Base-by-base conservation (phyloP, 2,797 vertebrate genomes). In the Heterohyrax brucei region DNA sequence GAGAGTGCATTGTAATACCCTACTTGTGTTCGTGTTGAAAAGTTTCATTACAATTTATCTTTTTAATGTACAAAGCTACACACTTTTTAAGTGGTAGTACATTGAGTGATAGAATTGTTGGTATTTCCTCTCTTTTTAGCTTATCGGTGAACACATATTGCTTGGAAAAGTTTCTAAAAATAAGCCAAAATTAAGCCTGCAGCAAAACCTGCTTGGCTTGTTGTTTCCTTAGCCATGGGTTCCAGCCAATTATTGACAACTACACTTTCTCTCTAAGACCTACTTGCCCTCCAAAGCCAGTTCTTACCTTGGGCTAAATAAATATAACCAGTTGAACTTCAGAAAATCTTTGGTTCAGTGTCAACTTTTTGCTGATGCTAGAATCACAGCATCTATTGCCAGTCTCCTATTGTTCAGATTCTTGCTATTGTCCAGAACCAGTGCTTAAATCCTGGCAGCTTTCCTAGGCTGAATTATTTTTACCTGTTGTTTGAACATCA, bases 81-180 rank as follows among this genome's bases (percentile, higher is more conserved):
- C 0, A 24, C 5, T 2, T 87, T 81, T 80, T 61, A 28, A 66
- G 53, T 33, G 82, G 72, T 39, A 76, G 7, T 73, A 75, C 10
- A 80, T 92, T 53, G 5, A 10, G 18, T 82, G 50, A 1, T 72
- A 5, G 33, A 46, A 64, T n/a, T 61, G 3, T 84, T n/a, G 18
- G 21, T 6, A 30, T 39, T 61, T 80, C 3, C 66, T 80, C 21
- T 70, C 16, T 64, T 13, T 46, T 86, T 76, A 72, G 21, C n/a
- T 85, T 85, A 59, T 53, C 73, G 76, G 18, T 91, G 13, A 81
- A 62, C 39, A 83, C 10, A 26, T 46, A 68, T 18, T 56, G 18
- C 61, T 86, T 62, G 44, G 14, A 26, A 61, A 72, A 50, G 59
- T 66, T 82, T 91, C 83, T 19, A 76, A 95, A 91, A 91, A 68